phyloP scores from a whole-genome alignment of 2,888 invertebrate species.

The Sepioteuthis lessoniana region DNA sequence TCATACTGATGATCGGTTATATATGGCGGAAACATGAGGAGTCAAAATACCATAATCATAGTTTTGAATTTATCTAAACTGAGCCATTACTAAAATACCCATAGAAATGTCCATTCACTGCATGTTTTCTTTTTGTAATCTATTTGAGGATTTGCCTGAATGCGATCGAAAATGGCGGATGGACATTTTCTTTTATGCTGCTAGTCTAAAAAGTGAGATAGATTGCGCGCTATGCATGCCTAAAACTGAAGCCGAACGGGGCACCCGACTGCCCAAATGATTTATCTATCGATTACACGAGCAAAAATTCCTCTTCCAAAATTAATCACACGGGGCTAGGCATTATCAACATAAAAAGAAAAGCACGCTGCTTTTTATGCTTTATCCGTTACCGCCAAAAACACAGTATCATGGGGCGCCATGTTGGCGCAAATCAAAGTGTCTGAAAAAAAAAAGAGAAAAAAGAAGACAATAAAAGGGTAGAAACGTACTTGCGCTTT shows the following conservation, averaged over 20 bases:
- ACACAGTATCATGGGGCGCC: neutral
- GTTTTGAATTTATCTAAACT: too few species aligned
- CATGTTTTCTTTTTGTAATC: neutral
- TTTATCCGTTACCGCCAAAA: neutral
- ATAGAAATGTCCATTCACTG: neutral
- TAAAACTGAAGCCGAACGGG: neutral
- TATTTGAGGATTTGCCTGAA: neutral
- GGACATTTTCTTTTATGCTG: neutral
- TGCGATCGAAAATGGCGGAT: neutral
- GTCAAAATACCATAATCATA: too few species aligned
- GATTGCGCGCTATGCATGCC: neutral
- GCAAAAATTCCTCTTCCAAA: constrained; percentile 10
- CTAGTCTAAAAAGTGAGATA: neutral
- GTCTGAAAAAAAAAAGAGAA: neutral
- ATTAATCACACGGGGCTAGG: constrained; percentile 33
- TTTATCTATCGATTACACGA: neutral
- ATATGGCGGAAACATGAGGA: too few species aligned
- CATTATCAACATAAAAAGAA: neutral
- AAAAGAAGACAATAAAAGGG: neutral
- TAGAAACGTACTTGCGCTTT: neutral
- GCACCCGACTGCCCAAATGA: neutral
- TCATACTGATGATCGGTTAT: too few species aligned
- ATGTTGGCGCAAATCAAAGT: neutral
- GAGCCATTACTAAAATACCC: neutral
- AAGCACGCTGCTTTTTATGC: neutral